Evolutionary conservation across 2,797 vertebrate species (phyloP).

Genomic region (Periparus ater): DNA sequence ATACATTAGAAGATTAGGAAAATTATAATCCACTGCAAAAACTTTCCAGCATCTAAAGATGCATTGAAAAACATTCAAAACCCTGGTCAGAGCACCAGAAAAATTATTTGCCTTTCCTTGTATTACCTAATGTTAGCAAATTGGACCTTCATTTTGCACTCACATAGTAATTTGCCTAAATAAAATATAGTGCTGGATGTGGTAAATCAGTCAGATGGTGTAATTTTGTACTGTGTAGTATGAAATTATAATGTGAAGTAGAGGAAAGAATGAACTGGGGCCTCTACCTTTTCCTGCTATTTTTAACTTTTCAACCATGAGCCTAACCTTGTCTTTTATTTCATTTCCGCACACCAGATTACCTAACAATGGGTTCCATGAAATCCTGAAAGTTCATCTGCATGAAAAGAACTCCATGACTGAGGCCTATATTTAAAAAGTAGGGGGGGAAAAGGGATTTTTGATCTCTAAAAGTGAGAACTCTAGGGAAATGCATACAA

Average conservation of each 20-base stretch:
- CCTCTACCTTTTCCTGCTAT: neutral
- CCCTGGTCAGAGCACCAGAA: neutral
- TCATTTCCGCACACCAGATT: neutral
- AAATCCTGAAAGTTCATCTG: neutral
- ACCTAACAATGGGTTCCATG: neutral
- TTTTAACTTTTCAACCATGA: neutral
- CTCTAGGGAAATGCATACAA: neutral
- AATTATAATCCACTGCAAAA: neutral
- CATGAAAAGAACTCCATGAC: neutral
- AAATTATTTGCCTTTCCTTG: neutral
- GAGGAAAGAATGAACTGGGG: neutral
- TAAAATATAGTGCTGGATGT: neutral
- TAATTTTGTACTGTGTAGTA: neutral
- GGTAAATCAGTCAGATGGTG: neutral
- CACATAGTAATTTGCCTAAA: neutral
- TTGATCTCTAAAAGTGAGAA: neutral
- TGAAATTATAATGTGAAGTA: neutral
- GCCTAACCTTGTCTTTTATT: constrained; percentile 29
- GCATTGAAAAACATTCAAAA: neutral
- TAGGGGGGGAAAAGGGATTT: neutral
- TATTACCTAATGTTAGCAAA: neutral
- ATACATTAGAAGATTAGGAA: neutral
- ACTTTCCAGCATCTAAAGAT: neutral
- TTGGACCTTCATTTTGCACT: neutral
- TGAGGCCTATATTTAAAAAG: neutral